Evolutionary conservation across 1,140 invertebrate genomes (phyloP), one percentile per base, ranked within the genome.

Genomic region (Drosophila biarmipes): DNA sequence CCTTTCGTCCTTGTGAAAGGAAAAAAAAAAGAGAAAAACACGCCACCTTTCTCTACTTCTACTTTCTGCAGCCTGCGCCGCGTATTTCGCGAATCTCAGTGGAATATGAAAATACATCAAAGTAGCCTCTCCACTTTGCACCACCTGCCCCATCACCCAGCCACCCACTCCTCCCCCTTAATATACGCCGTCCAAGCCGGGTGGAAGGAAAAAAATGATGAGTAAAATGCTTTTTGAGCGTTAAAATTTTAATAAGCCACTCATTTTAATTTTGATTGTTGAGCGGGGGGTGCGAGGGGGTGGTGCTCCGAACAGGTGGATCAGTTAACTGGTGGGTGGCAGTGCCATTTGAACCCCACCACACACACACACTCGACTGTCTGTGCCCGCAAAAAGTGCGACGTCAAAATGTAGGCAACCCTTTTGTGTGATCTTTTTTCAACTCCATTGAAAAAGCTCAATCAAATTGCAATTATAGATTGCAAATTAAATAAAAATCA

Each of bases 181-280:
- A n/a, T 31, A 40, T 27, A 42, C 31, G 27, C 10, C 38, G 59
- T 57, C 61, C 48, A 40, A 49, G 43, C 53, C 29, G 40, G 21
- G n/a, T 2, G 37, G 43, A 45, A 21, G 42, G 19, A 63, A 68
- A 58, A 62, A 55, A 61, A 54, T 73, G 43, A 53, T 42, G 67
- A 77, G 62, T 72, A 85, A 87, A 76, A 71, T 69, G 64, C 66
- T 69, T 69, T 69, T 87, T 63, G 82, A 90, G 76, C 75, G 81
- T 90, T 89, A 84, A 90, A 90, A 91, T 90, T 90, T 90, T 90
- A 90, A 90, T 90, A 91, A 90, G 82, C 66, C 87, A 90, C 87
- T 90, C 89, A 90, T 90, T 87, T 90, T 90, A 90, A 90, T 90
- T 90, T 90, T 90, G 79, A 87, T 87, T 90, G 84, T 89, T 73